Percentiles rank a stretch among this genome's conserved stretches.
Evolutionary conservation across 2,888 invertebrate genomes (phyloP).

Genomic region (Magallana nippona): DNA sequence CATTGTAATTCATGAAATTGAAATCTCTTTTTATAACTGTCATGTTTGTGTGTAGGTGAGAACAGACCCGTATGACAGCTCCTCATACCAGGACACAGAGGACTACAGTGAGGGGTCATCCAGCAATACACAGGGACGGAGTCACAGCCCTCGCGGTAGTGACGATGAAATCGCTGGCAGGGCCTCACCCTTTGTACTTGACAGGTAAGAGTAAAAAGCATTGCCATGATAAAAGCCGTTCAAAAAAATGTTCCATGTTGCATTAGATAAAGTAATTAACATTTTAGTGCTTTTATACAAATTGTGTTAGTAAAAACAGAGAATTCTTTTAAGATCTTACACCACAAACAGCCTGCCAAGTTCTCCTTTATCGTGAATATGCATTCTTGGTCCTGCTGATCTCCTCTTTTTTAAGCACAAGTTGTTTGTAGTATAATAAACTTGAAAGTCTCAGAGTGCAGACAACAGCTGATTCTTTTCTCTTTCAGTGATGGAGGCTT

Average conservation of each 20-base stretch:
- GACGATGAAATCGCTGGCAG: conserved; percentile 72
- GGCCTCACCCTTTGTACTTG: conserved; percentile 70
- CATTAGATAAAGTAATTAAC: no score
- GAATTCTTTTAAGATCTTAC: not conserved
- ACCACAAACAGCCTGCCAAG: not conserved
- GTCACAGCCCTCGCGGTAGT: conserved; percentile 66
- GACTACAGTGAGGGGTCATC: conserved; percentile 63
- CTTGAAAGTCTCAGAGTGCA: not conserved
- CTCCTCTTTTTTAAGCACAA: not conserved
- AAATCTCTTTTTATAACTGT: no score
- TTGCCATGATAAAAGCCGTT: no score
- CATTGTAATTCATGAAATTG: no score
- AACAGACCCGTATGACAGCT: conserved; percentile 57
- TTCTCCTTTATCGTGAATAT: not conserved
- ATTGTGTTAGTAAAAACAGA: not conserved
- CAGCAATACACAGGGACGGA: conserved; percentile 48
- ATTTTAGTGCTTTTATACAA: not conserved
- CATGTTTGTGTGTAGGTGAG: conserved; percentile 39
- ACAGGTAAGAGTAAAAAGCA: conserved; percentile 59
- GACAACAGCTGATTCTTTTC: conserved; percentile 34
- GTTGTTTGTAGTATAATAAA: conserved; percentile 5
- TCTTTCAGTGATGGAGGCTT: conserved; percentile 68
- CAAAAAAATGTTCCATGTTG: no score
- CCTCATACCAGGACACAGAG: conserved; percentile 58
- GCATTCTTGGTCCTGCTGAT: not conserved